phyloP scores from a whole-genome alignment of 2,797 vertebrate genomes.

The Chaetodon trifasciatus region DNA sequence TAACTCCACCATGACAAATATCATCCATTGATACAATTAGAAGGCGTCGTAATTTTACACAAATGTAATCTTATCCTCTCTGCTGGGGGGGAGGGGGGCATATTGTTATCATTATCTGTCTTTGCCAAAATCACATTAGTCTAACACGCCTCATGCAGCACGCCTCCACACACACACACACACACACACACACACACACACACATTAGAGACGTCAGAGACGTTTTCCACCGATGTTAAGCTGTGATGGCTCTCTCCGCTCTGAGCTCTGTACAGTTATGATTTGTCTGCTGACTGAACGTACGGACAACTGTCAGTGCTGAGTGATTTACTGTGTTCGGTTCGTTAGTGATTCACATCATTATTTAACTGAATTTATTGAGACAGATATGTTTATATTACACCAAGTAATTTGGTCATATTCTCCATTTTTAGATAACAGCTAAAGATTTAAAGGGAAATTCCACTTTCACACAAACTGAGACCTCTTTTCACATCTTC shows the following conservation, averaged over 20 bases:
- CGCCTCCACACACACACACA: background rate
- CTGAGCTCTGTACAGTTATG: slow-evolving; percentile 27
- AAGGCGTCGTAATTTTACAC: slow-evolving; percentile 41
- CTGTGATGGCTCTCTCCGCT: slow-evolving; percentile 27
- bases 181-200: slow-evolving; percentile 1
- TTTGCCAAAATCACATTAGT: slow-evolving; percentile 42
- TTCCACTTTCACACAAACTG: too few species aligned
- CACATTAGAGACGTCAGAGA: background rate
- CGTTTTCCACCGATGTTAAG: background rate
- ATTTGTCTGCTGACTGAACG: slow-evolving; percentile 12
- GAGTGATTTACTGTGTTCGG: too few species aligned
- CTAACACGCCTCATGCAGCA: slow-evolving; percentile 1
- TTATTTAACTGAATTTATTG: too few species aligned
- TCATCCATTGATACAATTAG: slow-evolving; percentile 54
- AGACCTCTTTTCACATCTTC: too few species aligned
- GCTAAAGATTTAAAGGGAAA: too few species aligned
- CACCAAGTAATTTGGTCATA: too few species aligned
- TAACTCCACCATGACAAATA: slow-evolving; percentile 57
- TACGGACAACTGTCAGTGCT: too few species aligned
- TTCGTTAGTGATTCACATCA: background rate
- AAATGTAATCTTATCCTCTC: slow-evolving; percentile 45
- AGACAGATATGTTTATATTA: too few species aligned
- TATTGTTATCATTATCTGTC: slow-evolving; percentile 17
- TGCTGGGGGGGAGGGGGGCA: background rate
- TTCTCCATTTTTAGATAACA: too few species aligned